phyloP scores from a whole-genome alignment of 2,113 vertebrate genomes.

The Orientallactaga bullata region DNA sequence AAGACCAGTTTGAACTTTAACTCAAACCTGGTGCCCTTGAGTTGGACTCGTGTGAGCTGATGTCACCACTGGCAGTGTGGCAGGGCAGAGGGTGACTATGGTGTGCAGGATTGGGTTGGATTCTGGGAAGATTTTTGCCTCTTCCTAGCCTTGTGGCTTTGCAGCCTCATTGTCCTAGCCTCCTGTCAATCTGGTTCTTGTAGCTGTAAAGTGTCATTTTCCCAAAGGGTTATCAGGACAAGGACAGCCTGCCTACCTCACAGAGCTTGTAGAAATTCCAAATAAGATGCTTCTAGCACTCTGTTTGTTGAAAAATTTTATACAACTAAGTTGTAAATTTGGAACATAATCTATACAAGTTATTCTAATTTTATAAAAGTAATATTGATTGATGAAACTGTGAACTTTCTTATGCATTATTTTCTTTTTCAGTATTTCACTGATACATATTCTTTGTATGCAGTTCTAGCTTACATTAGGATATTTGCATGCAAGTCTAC shows the following conservation, averaged over 20 bases:
- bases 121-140: not conserved
- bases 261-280: not conserved
- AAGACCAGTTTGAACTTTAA: constrained; percentile 30
- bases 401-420: not conserved
- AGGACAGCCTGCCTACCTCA: not conserved
- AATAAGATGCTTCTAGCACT: not conserved
- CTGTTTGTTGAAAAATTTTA: constrained; percentile 1
- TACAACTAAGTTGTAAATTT: constrained; percentile 12
- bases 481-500: not conserved
- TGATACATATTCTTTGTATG: not conserved
- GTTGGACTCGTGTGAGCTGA: not conserved
- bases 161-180: not conserved
- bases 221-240: not conserved
- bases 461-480: not conserved
- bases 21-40: not conserved
- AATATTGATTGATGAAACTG: not conserved
- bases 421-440: not conserved
- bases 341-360: not conserved
- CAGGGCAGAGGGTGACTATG: not conserved
- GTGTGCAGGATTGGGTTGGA: not conserved
- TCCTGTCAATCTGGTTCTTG: not conserved
- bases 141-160: not conserved
- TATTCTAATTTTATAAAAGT: constrained; percentile 22
- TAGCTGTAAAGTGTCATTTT: not conserved
- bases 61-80: accelerated